A percentile compares a stretch with the other conserved stretches of the same genome.
phyloP scores from a whole-genome alignment of 2,888 invertebrate genomes.

The Slavum lentiscoides region DNA sequence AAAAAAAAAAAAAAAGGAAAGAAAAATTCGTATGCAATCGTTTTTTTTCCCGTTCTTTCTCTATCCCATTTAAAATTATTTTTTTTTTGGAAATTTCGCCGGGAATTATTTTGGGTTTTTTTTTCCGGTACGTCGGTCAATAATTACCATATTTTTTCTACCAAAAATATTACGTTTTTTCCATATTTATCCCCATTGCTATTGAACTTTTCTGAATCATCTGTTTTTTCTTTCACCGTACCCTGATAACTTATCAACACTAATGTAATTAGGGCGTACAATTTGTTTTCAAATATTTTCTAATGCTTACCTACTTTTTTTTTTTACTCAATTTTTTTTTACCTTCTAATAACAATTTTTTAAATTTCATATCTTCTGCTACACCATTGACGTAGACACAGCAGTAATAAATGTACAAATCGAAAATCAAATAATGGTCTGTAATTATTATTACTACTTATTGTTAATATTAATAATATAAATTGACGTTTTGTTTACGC shows the following conservation, averaged over 20 bases:
- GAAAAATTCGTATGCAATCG: neutral
- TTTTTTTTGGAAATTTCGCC: neutral
- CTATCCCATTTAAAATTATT: neutral
- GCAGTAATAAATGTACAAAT: slow-evolving; percentile 8
- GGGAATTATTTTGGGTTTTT: no score
- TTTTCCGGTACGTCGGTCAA: no score
- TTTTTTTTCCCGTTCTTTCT: no score
- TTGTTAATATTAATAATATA: neutral
- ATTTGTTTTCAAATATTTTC: slow-evolving; percentile 12
- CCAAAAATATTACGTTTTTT: neutral
- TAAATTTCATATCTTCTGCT: neutral
- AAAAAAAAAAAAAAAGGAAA: no score
- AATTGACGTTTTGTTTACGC: neutral
- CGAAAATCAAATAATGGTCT: slow-evolving; percentile 26
- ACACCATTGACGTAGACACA: no score
- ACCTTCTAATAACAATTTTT: neutral
- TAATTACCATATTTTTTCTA: no score
- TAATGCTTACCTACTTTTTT: neutral
- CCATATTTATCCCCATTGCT: neutral
- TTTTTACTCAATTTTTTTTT: neutral
- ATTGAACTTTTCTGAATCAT: neutral
- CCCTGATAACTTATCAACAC: slow-evolving; percentile 27
- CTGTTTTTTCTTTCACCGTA: neutral
- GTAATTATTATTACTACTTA: neutral
- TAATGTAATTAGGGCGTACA: slow-evolving; percentile 50